Evolutionary conservation across 2,797 vertebrate genomes (phyloP).

Genomic region (Halcyon badia): DNA sequence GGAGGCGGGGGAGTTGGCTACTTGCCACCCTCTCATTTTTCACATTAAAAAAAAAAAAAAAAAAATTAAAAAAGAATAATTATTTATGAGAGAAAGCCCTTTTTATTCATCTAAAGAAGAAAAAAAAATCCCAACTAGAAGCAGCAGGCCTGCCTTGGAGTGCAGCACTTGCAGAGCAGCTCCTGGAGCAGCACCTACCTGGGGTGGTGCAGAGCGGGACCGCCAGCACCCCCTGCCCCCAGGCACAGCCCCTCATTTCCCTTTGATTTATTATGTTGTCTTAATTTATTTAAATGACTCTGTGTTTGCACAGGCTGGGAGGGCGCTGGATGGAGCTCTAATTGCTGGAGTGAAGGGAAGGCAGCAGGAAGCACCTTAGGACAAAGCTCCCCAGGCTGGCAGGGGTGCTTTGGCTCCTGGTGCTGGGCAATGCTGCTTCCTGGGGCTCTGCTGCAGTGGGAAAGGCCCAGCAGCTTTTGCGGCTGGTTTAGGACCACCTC

Average conservation of each 20-base stretch:
- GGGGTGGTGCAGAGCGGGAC: rapidly evolving
- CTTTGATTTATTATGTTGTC: slow-evolving; percentile 68
- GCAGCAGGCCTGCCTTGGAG: neutral
- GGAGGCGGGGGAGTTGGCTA: slow-evolving; percentile 41
- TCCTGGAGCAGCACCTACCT: neutral
- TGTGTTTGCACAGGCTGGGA: slow-evolving; percentile 58
- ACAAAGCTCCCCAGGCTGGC: neutral
- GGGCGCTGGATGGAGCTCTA: slow-evolving; percentile 42
- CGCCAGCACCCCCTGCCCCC: neutral
- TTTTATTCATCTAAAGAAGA: neutral
- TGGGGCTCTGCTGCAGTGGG: neutral
- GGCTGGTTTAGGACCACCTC: neutral
- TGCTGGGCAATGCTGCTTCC: rapidly evolving
- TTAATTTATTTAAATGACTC: slow-evolving; percentile 68
- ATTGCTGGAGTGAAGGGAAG: neutral
- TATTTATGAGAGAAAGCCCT: slow-evolving; percentile 29
- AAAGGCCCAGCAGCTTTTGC: neutral
- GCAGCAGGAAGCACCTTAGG: neutral
- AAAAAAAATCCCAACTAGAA: neutral
- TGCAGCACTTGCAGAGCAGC: neutral
- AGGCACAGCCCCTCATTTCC: neutral
- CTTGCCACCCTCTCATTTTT: slow-evolving; percentile 68
- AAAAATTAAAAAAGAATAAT: neutral
- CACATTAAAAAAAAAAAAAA: slow-evolving; percentile 41
- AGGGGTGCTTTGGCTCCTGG: neutral